A percentile compares a stretch with the other conserved stretches of the same genome.
Conservation (phyloP, 2,888 invertebrate genomes). For the Scaptodrosophila latifasciaeformis region DNA sequence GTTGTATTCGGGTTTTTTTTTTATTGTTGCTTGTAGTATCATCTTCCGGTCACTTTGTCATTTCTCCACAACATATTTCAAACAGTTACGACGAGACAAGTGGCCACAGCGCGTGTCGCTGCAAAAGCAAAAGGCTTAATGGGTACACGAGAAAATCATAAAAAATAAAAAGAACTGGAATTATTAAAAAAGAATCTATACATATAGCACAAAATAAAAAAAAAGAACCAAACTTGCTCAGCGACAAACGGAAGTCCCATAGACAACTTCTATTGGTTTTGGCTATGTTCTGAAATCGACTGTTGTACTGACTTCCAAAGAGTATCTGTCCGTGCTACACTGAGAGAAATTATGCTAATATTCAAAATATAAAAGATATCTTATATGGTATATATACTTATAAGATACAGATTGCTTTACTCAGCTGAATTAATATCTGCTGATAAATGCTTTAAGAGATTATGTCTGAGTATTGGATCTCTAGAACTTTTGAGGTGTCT, state of each 20-base stretch:
- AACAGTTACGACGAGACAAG: conserved; percentile 59
- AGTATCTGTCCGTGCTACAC: conserved; percentile 1
- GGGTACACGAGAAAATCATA: conserved; percentile 10
- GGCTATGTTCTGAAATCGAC: neutral
- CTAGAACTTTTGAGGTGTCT: conserved; percentile 1
- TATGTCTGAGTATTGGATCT: neutral
- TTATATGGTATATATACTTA: too few relatives aligned
- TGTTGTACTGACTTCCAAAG: neutral
- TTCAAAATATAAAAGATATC: too few relatives aligned
- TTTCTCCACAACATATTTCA: conserved; percentile 68
- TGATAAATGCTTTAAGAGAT: neutral
- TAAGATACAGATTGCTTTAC: too few relatives aligned
- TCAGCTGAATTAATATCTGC: too few relatives aligned
- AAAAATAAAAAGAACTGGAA: conserved; percentile 38
- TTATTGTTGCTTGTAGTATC: conserved; percentile 46
- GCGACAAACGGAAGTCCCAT: conserved; percentile 50
- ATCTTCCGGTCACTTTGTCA: conserved; percentile 73
- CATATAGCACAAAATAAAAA: conserved; percentile 23
- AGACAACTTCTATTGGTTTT: conserved; percentile 41
- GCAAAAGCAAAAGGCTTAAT: conserved; percentile 18
- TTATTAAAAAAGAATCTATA: conserved; percentile 43
- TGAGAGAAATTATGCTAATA: neutral
- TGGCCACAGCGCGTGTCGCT: conserved; percentile 51
- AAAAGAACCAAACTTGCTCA: conserved; percentile 20
- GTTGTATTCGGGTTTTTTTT: neutral